Conservation (phyloP, 2,797 vertebrate species). For the Falco biarmicus region DNA sequence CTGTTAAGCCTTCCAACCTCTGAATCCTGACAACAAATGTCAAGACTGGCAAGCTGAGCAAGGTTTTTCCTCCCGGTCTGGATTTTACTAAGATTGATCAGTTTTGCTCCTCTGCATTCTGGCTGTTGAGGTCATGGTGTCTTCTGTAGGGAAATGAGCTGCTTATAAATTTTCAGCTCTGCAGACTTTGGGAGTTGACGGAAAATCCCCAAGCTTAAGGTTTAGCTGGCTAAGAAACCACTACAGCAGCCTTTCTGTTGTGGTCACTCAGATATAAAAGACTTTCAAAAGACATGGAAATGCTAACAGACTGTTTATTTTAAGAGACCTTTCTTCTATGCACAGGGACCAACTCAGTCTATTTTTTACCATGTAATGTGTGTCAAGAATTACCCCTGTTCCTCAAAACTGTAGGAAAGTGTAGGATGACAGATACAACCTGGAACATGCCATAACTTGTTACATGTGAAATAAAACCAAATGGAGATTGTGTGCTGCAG, state of each 20-base stretch:
- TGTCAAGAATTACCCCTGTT: neutral
- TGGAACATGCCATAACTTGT: neutral
- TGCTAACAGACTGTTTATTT: neutral
- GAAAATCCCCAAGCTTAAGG: neutral
- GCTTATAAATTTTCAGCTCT: conserved; percentile 3
- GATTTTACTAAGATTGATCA: neutral
- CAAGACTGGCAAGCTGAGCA: neutral
- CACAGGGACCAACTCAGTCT: neutral
- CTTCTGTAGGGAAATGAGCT: neutral
- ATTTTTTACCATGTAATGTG: neutral
- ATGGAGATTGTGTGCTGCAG: accelerated
- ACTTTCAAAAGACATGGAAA: neutral
- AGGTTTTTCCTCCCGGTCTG: neutral
- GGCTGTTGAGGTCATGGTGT: neutral
- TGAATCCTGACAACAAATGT: neutral
- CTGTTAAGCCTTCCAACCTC: neutral
- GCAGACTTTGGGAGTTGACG: neutral
- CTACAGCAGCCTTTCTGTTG: neutral
- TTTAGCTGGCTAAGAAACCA: neutral
- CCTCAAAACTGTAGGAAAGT: neutral
- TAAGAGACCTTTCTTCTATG: neutral
- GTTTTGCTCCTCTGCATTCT: neutral
- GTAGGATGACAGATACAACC: neutral
- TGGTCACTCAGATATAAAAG: neutral
- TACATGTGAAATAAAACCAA: neutral